Percentiles rank a stretch among this genome's conserved stretches.
Evolutionary conservation across 2,888 invertebrate species (phyloP).

Genomic region (Diaperis boleti): DNA sequence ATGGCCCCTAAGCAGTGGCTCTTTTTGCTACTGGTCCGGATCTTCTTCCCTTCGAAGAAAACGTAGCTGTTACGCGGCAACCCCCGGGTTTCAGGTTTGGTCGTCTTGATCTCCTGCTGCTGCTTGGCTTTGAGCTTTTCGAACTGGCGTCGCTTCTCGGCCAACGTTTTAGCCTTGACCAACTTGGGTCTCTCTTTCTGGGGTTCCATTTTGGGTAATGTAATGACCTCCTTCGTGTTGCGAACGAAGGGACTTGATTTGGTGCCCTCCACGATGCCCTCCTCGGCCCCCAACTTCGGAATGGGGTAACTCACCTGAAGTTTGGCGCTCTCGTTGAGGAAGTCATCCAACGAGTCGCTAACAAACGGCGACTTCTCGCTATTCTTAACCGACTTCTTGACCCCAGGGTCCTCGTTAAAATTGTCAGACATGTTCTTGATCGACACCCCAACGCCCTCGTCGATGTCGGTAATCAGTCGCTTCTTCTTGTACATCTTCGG

Average conservation of each 20-base stretch:
- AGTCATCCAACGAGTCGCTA: conserved; percentile 68
- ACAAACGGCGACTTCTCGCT: conserved; percentile 64
- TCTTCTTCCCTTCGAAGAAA: too few species aligned
- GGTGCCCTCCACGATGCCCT: conserved; percentile 48
- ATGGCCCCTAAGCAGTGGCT: too few species aligned
- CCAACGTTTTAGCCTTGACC: conserved; percentile 68
- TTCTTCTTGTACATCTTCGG: neutral
- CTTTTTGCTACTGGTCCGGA: too few species aligned
- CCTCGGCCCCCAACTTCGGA: conserved; percentile 61
- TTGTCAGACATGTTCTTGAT: conserved; percentile 19
- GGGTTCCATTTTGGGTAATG: conserved; percentile 1
- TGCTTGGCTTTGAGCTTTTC: conserved; percentile 49
- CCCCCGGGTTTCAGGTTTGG: too few species aligned
- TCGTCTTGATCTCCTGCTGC: too few species aligned
- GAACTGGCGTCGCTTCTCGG: conserved; percentile 67
- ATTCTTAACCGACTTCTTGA: conserved; percentile 10
- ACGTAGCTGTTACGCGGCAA: too few species aligned
- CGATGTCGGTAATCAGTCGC: too few species aligned
- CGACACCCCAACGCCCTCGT: too few species aligned
- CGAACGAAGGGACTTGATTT: conserved; percentile 38
- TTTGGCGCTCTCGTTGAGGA: conserved; percentile 66
- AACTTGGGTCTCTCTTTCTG: conserved; percentile 37
- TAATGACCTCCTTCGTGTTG: neutral
- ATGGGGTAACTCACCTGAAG: conserved; percentile 65
- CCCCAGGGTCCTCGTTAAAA: conserved; percentile 15